Evolutionary conservation across 1,140 invertebrate genomes (phyloP), one percentile per base, ranked within the genome.

Genomic region (Acyrthosiphon pisum): DNA sequence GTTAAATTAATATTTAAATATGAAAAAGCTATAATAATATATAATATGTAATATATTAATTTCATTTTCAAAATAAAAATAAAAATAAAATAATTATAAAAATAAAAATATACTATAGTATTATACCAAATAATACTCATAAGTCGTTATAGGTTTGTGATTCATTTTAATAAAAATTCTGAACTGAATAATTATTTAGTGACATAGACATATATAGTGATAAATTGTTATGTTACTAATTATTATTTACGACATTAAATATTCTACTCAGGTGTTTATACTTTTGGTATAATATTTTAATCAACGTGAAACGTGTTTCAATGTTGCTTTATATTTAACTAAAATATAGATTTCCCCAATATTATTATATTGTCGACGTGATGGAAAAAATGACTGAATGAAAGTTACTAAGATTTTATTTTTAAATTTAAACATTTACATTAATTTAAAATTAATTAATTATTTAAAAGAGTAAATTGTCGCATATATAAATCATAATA

Each of bases 221-320:
- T 76, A 76, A 76, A 76, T 76, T 76, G n/a, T 30, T 18, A n/a
- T 18, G 6, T 18, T n/a, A 18, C 30, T 76, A 76, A 76, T 76
- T 76, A 76, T 76, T 76, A 76, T 76, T 76, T 76, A 76, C n/a
- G 60, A 14, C n/a, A 76, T 76, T 76, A 76, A 76, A 76, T 76
- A 76, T 76, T 76, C n/a, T 76, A 76, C 60, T 6, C 60, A 76
- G 60, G 30, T 76, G 30, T n/a, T 76, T 76, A 76, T 76, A 76
- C 1, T 76, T 76, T 76, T n/a, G 22, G 60, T 76, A n/a, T 18
- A 76, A 76, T 76, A 76, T 76, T 76, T n/a, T 76, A 76, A 76
- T 76, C 60, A 76, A 76, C 60, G 14, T 76, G n/a, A 76, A 76
- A 76, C n/a, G n/a, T 35, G 60, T 76, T n/a, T 76, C 30, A 35